A percentile compares a stretch with the other conserved stretches of the same genome.
phyloP scores from a whole-genome alignment of 2,888 invertebrate species.

The Brachypterus glaber region DNA sequence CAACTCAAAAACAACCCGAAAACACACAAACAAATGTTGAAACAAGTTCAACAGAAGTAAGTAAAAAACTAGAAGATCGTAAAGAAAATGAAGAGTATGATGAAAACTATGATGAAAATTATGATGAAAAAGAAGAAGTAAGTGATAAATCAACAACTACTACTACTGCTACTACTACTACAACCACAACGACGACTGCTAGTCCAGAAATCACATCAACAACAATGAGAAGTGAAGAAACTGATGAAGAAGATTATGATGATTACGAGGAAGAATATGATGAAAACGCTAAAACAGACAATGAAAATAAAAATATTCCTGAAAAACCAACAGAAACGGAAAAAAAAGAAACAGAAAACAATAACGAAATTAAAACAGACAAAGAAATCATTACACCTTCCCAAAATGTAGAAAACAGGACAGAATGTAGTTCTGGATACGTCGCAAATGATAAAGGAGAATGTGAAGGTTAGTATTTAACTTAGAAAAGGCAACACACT shows the following conservation, averaged over 20 bases:
- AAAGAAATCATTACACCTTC: neutral
- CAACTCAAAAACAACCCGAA: too few species aligned
- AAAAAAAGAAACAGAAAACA: neutral
- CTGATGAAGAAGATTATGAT: constrained; percentile 8
- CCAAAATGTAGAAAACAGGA: constrained; percentile 9
- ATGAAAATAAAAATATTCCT: constrained; percentile 2
- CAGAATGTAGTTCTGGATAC: constrained; percentile 40
- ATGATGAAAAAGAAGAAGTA: constrained; percentile 11
- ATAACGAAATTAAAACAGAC: neutral
- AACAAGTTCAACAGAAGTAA: neutral
- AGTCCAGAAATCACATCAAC: neutral
- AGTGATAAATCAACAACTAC: constrained; percentile 4
- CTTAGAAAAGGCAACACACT: constrained; percentile 15
- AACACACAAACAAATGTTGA: too few species aligned
- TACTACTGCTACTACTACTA: constrained; percentile 1
- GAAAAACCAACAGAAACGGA: constrained; percentile 1
- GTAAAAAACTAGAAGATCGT: constrained; percentile 9
- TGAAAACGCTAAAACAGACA: constrained; percentile 5
- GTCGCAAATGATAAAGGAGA: constrained; percentile 40
- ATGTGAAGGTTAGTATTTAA: constrained; percentile 36
- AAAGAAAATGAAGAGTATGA: constrained; percentile 5
- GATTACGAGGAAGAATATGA: constrained; percentile 10
- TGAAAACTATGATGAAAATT: constrained; percentile 15
- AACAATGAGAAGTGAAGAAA: constrained; percentile 5
- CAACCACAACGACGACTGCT: neutral